phyloP scores from a whole-genome alignment of 2,888 invertebrate genomes.

The Osedax frankpressi region DNA sequence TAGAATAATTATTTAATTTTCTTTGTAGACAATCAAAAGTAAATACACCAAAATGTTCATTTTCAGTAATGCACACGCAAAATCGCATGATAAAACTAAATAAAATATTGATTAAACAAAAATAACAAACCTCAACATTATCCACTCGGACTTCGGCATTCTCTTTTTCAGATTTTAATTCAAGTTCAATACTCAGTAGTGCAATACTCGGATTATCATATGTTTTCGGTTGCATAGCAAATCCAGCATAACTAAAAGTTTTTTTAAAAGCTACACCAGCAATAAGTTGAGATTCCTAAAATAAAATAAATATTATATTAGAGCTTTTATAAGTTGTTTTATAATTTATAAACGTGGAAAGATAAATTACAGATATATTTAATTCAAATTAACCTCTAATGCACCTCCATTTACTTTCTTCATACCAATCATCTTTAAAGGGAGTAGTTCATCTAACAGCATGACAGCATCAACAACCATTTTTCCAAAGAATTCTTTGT shows the following conservation, averaged over 20 bases:
- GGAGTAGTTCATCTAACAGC: slow-evolving; percentile 68
- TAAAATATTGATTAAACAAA: too few relatives aligned
- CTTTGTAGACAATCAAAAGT: too few relatives aligned
- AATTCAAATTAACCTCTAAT: slow-evolving; percentile 66
- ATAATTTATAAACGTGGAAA: too few relatives aligned
- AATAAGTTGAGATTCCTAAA: slow-evolving; percentile 71
- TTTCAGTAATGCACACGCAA: too few relatives aligned
- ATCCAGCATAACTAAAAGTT: slow-evolving; percentile 98
- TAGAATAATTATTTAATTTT: too few relatives aligned
- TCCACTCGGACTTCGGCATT: slow-evolving; percentile 94
- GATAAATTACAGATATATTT: too few relatives aligned
- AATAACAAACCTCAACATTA: slow-evolving; percentile 64
- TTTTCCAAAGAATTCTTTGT: slow-evolving; percentile 84
- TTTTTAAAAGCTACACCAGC: slow-evolving; percentile 97
- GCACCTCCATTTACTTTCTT: slow-evolving; percentile 69
- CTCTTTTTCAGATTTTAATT: slow-evolving; percentile 91
- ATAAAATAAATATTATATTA: slow-evolving; percentile 13
- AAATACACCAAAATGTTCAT: too few relatives aligned
- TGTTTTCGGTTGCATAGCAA: slow-evolving; percentile 97
- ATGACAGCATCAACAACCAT: slow-evolving; percentile 97
- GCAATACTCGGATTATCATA: slow-evolving; percentile 84
- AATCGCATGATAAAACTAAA: too few relatives aligned
- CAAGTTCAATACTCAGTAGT: slow-evolving; percentile 86
- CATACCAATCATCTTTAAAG: slow-evolving; percentile 96
- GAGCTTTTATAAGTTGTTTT: neutral